Evolutionary conservation across 2,797 vertebrate species (phyloP).

Genomic region (Podarcis siculus): DNA sequence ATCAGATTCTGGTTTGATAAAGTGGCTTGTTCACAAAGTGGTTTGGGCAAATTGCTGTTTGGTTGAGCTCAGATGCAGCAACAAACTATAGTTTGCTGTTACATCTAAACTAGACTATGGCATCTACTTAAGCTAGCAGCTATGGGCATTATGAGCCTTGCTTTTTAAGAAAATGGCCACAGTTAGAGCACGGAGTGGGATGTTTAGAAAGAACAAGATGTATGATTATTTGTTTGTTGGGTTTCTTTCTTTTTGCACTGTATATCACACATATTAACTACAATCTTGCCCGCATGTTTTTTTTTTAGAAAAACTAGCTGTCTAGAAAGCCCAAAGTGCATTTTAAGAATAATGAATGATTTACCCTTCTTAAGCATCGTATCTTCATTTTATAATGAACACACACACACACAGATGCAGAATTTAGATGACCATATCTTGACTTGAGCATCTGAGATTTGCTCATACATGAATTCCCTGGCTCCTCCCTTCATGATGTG

Average conservation of each 20-base stretch:
- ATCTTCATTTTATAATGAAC: not conserved
- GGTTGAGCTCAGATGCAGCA: not conserved
- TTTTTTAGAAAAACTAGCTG: not conserved
- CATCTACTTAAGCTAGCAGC: not conserved
- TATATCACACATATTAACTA: not conserved
- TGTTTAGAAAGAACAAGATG: not conserved
- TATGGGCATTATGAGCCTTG: not conserved
- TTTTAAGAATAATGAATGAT: not conserved
- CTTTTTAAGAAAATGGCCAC: no score
- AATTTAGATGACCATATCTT: not conserved
- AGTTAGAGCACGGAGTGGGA: no score
- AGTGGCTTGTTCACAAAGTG: not conserved
- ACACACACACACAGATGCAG: not conserved
- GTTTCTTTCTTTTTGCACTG: not conserved
- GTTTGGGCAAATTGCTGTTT: not conserved
- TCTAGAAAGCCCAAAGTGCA: not conserved
- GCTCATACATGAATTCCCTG: no score
- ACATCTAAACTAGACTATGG: not conserved
- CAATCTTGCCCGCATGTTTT: not conserved
- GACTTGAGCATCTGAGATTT: not conserved
- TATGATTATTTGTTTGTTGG: not conserved
- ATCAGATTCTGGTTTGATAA: not conserved
- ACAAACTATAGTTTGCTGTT: no score
- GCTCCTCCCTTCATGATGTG: not conserved
- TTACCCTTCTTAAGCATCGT: no score